phyloP scores from a whole-genome alignment of 1,140 invertebrate species.

The Nasonia vitripennis region DNA sequence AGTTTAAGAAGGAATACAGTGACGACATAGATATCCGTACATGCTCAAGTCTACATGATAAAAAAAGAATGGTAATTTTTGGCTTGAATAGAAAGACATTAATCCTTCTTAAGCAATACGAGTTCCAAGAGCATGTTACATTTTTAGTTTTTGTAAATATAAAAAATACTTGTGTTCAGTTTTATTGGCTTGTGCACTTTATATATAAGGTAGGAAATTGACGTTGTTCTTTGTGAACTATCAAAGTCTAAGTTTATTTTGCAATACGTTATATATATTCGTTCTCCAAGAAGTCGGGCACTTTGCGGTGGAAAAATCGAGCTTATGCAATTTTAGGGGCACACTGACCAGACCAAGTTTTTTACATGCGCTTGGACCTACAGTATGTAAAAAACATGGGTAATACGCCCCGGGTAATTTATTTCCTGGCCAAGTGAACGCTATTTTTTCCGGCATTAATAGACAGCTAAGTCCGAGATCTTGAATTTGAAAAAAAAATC shows the following conservation, averaged over 20 bases:
- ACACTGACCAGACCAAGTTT: no score
- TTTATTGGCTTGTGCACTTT: neutral
- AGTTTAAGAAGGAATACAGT: slow-evolving; percentile 37
- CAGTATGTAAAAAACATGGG: no score
- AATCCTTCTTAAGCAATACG: slow-evolving; percentile 17
- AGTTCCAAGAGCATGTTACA: neutral
- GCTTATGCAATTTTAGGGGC: no score
- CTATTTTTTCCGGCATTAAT: no score
- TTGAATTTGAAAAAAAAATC: no score
- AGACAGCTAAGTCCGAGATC: no score
- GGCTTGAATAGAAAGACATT: neutral
- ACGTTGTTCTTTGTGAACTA: slow-evolving; percentile 2
- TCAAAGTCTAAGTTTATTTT: no score
- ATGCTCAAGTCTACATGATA: neutral
- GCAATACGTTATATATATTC: neutral
- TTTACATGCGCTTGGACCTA: no score
- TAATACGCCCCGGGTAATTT: no score
- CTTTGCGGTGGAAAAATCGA: no score
- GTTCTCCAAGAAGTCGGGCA: no score
- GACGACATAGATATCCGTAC: neutral
- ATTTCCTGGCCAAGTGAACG: no score
- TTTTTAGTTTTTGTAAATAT: slow-evolving; percentile 15
- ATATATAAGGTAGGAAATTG: neutral
- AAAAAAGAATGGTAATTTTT: neutral
- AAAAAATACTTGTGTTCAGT: neutral